A percentile compares a stretch with the other conserved stretches of the same genome.
phyloP scores from a whole-genome alignment of 2,888 invertebrate species.

The Liodrosophila aerea region DNA sequence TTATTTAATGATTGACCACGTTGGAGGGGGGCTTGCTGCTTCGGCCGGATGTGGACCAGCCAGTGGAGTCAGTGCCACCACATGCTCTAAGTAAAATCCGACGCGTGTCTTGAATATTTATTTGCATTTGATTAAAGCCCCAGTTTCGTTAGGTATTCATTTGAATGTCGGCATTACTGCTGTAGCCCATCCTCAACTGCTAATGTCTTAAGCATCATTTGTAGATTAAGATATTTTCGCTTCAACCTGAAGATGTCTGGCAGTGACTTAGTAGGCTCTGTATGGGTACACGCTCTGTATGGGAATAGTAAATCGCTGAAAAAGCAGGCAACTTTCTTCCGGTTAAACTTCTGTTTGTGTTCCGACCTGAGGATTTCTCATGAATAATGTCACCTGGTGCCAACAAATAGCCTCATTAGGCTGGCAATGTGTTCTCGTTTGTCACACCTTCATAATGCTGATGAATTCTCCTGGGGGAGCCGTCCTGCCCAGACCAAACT shows the following conservation, averaged over 20 bases:
- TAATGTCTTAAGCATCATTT: not conserved
- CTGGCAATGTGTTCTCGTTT: slow-evolving; percentile 30
- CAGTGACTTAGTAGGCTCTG: too few species aligned
- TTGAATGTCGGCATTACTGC: slow-evolving; percentile 8
- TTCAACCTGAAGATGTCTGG: too few species aligned
- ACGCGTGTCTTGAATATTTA: slow-evolving; percentile 65
- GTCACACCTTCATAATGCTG: slow-evolving; percentile 16
- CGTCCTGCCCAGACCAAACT: not conserved
- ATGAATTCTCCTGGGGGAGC: slow-evolving; percentile 5
- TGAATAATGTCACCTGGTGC: slow-evolving; percentile 53
- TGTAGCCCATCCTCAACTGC: not conserved
- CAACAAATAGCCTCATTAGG: slow-evolving; percentile 46
- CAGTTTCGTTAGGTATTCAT: slow-evolving; percentile 23
- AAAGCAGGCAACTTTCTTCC: too few species aligned
- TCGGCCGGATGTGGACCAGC: slow-evolving; percentile 19
- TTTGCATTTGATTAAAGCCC: slow-evolving; percentile 59
- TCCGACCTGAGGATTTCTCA: slow-evolving; percentile 20
- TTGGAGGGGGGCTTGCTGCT: slow-evolving; percentile 1
- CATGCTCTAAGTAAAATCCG: slow-evolving; percentile 6
- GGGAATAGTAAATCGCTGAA: too few species aligned
- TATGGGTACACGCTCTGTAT: too few species aligned
- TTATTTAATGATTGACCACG: slow-evolving; percentile 43
- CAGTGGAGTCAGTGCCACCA: slow-evolving; percentile 2
- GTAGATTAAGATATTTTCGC: too few species aligned
- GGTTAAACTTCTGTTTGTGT: not conserved